Percentiles rank a stretch among this genome's conserved stretches.
Evolutionary conservation across 92 coral and sea anemone genomes (phyloP).

Genomic region (Zoanthus gigantus): DNA sequence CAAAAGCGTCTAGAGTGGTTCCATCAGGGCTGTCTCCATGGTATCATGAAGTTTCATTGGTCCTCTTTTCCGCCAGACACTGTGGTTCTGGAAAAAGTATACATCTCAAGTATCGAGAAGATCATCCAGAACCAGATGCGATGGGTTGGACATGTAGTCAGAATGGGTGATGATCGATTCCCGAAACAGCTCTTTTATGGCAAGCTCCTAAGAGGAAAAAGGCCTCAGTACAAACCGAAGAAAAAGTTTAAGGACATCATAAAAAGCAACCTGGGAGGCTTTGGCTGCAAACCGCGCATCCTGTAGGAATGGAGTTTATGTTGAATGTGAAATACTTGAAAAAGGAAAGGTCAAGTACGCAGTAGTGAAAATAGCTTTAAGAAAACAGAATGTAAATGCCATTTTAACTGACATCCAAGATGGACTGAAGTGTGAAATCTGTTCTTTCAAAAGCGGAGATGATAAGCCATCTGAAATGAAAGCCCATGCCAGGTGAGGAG

Average conservation of each 20-base stretch:
- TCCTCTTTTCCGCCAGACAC: no score
- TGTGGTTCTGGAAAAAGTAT: no score
- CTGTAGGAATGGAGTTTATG: constrained; percentile 17
- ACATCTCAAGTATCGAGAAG: neutral
- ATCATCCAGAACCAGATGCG: constrained; percentile 19
- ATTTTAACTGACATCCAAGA: neutral
- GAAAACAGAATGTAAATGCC: neutral
- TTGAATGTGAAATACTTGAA: neutral
- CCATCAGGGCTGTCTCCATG: no score
- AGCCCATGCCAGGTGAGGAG: no score
- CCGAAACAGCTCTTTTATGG: constrained; percentile 49
- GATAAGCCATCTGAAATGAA: neutral
- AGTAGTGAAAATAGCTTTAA: neutral
- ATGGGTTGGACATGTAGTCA: constrained; percentile 61
- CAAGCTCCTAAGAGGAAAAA: constrained; percentile 34
- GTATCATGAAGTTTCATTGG: no score
- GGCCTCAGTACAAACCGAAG: constrained; percentile 16
- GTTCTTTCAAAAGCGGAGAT: constrained; percentile 27
- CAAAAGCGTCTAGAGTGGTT: no score
- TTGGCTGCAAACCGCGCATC: constrained; percentile 7
- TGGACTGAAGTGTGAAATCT: neutral
- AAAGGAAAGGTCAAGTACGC: neutral
- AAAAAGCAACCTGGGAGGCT: constrained; percentile 43
- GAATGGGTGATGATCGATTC: constrained; percentile 51
- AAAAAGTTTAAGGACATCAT: constrained; percentile 32